A percentile compares a stretch with the other conserved stretches of the same genome.
phyloP scores from a whole-genome alignment of 2,797 vertebrate genomes.

The Alosa sapidissima region DNA sequence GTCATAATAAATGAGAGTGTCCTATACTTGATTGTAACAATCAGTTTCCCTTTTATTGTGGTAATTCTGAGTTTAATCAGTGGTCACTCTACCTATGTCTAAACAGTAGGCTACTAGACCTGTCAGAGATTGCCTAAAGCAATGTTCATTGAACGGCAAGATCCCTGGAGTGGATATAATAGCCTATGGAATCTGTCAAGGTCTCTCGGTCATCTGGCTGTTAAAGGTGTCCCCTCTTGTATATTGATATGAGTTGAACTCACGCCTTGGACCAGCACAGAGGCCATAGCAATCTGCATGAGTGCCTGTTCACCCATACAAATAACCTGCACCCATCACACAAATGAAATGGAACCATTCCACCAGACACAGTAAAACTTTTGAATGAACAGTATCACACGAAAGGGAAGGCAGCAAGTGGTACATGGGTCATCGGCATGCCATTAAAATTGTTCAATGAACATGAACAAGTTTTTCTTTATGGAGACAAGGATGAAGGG shows the following conservation, averaged over 20 bases:
- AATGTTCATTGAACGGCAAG: slow-evolving; percentile 21
- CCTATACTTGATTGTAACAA: background rate
- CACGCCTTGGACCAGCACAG: background rate
- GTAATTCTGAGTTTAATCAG: background rate
- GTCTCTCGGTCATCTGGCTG: slow-evolving; percentile 32
- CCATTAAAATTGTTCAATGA: background rate
- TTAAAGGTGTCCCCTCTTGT: slow-evolving; percentile 33
- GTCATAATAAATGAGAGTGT: background rate
- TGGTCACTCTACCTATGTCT: background rate
- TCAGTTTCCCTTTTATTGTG: background rate
- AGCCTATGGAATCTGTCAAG: slow-evolving; percentile 42
- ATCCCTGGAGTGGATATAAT: slow-evolving; percentile 41
- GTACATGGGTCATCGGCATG: background rate
- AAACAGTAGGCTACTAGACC: background rate
- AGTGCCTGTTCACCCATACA: background rate
- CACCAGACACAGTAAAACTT: background rate
- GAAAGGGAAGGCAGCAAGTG: background rate
- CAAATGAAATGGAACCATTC: slow-evolving; percentile 34
- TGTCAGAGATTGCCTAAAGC: background rate
- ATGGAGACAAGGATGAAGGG: too few relatives aligned
- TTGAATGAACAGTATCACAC: background rate
- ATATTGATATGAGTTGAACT: slow-evolving; percentile 30
- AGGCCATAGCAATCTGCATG: background rate
- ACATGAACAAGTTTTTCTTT: background rate
- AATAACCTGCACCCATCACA: slow-evolving; percentile 28